A percentile compares a stretch with the other conserved stretches of the same genome.
phyloP scores from a whole-genome alignment of 2,113 vertebrate species.

The Labrus mixtus region DNA sequence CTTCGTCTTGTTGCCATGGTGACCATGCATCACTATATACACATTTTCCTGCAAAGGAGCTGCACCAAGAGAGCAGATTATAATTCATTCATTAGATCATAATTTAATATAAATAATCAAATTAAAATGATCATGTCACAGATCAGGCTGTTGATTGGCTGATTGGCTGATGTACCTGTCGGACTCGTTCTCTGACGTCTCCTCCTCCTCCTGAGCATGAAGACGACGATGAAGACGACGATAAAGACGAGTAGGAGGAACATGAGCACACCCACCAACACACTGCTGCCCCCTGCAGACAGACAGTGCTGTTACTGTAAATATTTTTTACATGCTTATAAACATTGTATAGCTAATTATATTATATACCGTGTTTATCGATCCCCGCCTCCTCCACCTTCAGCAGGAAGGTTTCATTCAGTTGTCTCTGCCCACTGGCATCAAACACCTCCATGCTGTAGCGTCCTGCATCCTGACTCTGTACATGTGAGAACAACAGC shows the following conservation, averaged over 20 bases:
- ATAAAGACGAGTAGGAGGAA: slow-evolving; percentile 2
- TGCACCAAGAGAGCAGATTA: slow-evolving; percentile 6
- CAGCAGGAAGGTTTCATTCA: not conserved
- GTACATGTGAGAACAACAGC: slow-evolving; percentile 12
- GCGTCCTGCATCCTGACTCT: slow-evolving; percentile 15
- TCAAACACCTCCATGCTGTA: slow-evolving; percentile 47
- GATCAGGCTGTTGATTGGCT: slow-evolving; percentile 7
- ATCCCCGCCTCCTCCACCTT: slow-evolving; percentile 9
- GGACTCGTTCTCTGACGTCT: not conserved
- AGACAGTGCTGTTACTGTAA: not conserved
- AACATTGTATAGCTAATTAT: too few species aligned
- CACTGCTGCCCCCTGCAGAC: not conserved
- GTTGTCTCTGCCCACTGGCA: rapidly evolving
- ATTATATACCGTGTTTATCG: not conserved
- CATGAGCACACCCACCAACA: rapidly evolving
- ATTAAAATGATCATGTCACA: not conserved
- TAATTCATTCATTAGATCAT: too few species aligned
- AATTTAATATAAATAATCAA: too few species aligned
- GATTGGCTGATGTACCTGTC: slow-evolving; percentile 34
- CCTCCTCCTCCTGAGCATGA: slow-evolving; percentile 34
- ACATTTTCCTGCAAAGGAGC: slow-evolving; percentile 6
- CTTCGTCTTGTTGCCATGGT: not conserved
- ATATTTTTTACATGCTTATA: not conserved
- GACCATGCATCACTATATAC: slow-evolving; percentile 27
- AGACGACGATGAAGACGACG: not conserved